Base-by-base conservation (phyloP, 2,797 vertebrate genomes). In the Cichlasoma orientale region DNA sequence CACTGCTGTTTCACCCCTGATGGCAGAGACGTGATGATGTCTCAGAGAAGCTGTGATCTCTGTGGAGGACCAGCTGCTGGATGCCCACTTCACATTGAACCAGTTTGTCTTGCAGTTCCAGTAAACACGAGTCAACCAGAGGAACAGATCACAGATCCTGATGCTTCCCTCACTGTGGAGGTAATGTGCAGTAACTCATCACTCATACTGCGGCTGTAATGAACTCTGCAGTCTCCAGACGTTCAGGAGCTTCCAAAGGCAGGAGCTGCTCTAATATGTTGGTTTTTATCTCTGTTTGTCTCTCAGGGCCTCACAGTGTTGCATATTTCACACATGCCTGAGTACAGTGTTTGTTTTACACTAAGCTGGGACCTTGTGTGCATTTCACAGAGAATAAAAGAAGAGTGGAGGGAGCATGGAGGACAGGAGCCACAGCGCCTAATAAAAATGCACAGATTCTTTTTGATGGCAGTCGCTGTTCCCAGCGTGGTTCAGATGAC, bases 391-490 rank as follows among this genome's bases (percentile, higher is more conserved):
- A 27, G 59, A 56, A 68, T 63, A 44, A 68, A 68, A 68, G 61
- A 47, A 21, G 16, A 56, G 52, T 44, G 11, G 16, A 25, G 77
- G 21, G 8, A 25, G 3, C 16, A 27, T 19, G 63, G 41, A 52
- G 31, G 41, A 68, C 41, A 50, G 63, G 16, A 68, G 25, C 63
- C 16, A 7, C 25, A 29, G 21, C n/a, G 56, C 38, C 77, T 63
- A 73, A 73, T 68, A 68, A 68, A 68, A 73, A 66, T 66, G 58
- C 70, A 66, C 53, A 56, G 33, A 73, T 73, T 66, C 54, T 47
- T 13, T 55, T 23, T 29, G 68, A 68, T 66, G 41, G 25, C 16
- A 50, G 10, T 50, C 63, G 13, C 59, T 69, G 53, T 19, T 47
- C 33, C 29, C 68, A 13, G 31, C 68, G 23, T 55, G 76, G 8